phyloP scores from a whole-genome alignment of 2,113 vertebrate species.

The Cromileptes altivelis region DNA sequence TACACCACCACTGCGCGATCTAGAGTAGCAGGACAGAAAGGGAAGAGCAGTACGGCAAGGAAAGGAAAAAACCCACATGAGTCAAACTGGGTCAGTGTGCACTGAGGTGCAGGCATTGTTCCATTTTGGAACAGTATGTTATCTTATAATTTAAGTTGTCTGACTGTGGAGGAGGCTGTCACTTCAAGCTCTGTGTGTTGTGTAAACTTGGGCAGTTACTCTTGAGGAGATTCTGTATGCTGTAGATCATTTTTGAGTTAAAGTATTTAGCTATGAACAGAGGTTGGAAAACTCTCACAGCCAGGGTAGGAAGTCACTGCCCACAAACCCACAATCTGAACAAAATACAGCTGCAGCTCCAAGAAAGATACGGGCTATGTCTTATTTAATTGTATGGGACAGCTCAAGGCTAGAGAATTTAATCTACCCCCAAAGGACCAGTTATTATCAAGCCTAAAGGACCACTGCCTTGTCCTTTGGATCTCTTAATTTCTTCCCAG shows the following conservation, averaged over 20 bases:
- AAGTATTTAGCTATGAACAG: neutral
- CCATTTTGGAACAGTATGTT: constrained; percentile 25
- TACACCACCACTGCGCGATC: neutral
- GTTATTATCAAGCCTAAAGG: neutral
- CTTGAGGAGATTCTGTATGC: neutral
- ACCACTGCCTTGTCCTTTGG: neutral
- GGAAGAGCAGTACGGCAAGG: neutral
- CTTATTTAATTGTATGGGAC: neutral
- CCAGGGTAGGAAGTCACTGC: neutral
- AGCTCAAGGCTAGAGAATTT: neutral
- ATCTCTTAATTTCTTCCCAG: neutral
- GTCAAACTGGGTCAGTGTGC: constrained; percentile 54
- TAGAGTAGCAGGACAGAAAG: constrained; percentile 26
- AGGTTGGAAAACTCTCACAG: neutral
- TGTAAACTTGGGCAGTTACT: neutral
- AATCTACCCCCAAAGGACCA: neutral
- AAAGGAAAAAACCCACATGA: neutral
- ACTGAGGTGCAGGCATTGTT: constrained; percentile 12
- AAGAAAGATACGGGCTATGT: neutral
- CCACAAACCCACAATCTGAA: constrained; percentile 3
- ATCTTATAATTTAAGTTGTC: constrained; percentile 8
- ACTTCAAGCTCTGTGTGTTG: neutral
- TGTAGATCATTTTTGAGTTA: neutral
- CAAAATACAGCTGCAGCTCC: neutral
- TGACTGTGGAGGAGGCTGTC: neutral